These are phyloP conservation scores for Zosterops lateralis DNA, from an alignment of 2,113 vertebrate genomes.

Conservation along the genomic window DNA sequence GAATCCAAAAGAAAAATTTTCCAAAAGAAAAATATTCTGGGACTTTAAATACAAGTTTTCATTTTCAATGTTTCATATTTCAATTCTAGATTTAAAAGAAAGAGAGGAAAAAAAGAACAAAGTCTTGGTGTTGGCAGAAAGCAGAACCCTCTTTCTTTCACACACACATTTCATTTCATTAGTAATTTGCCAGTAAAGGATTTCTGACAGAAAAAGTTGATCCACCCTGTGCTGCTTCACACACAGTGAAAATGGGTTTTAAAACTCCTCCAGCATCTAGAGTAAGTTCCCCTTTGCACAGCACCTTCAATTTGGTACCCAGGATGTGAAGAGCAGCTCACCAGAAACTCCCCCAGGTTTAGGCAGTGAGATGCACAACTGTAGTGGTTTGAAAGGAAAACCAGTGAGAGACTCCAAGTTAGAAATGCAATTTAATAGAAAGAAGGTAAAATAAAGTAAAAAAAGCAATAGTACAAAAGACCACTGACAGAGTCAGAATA, in stretches of 20 bases:
- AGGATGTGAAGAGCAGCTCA: accelerated
- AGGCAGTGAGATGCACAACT: background rate
- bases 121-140: background rate
- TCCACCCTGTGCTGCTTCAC: background rate
- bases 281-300: background rate
- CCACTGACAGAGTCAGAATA: too few species aligned
- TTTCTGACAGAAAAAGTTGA: background rate
- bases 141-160: background rate
- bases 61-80: background rate
- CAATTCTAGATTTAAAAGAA: background rate
- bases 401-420: too few species aligned
- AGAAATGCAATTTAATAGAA: too few species aligned
- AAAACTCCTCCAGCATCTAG: background rate
- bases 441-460: too few species aligned
- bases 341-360: accelerated
- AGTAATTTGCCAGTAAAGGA: background rate
- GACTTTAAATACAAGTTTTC: background rate
- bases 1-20: background rate
- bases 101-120: accelerated
- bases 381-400: too few species aligned
- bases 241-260: background rate
- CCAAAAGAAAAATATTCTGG: background rate
- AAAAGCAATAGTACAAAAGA: too few species aligned
- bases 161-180: background rate
- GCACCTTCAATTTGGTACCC: accelerated